A percentile compares a stretch with the other conserved stretches of the same genome.
These are phyloP conservation scores for Cardinalis cardinalis DNA, from an alignment of 2,113 vertebrate species.

Conservation along the genomic window DNA sequence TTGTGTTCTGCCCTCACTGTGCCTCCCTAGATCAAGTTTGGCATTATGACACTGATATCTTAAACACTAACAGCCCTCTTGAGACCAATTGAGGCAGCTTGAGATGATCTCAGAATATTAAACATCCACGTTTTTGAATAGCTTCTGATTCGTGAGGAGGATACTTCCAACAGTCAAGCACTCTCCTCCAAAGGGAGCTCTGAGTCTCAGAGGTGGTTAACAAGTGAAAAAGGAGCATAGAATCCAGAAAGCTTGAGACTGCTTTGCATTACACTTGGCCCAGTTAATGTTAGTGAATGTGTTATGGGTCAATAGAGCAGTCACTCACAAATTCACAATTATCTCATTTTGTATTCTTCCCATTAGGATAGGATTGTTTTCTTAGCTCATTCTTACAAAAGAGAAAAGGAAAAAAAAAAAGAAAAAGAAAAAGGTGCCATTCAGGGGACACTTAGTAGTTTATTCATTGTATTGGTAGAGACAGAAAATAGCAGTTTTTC, in stretches of 20 bases:
- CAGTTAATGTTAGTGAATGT: not conserved
- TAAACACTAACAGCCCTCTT: constrained; percentile 16
- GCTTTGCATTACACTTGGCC: constrained; percentile 8
- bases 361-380: not conserved
- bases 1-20: not conserved
- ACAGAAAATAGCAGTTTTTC: not conserved
- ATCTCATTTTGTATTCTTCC: not conserved
- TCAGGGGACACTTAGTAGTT: not conserved
- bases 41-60: constrained; percentile 15
- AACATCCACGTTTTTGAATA: not conserved
- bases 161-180: not conserved
- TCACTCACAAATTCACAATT: not conserved
- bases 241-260: not conserved
- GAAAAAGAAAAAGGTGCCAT: accelerated
- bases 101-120: constrained; percentile 40
- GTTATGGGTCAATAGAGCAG: not conserved
- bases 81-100: constrained; percentile 3
- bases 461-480: not conserved
- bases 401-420: not conserved
- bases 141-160: not conserved
- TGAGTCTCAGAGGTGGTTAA: not conserved
- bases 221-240: not conserved
- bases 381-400: not conserved
- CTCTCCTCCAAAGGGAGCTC: not conserved
- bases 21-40: constrained; percentile 36